Evolutionary conservation across 1,140 invertebrate genomes (phyloP).

Genomic region (Leucophenga varia): DNA sequence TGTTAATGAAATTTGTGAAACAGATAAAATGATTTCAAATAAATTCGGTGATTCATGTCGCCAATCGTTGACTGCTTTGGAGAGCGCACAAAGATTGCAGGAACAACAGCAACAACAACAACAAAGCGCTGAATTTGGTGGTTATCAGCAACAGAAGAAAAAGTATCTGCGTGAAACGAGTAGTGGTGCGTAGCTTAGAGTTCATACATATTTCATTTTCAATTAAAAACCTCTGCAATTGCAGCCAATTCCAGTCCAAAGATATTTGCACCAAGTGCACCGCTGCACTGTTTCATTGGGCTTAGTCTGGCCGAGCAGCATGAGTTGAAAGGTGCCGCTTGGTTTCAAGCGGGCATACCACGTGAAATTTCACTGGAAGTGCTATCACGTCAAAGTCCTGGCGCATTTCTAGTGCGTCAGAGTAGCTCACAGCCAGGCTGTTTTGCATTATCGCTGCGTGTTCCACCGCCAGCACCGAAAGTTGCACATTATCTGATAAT

Average conservation of each 20-base stretch:
- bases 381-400: conserved; percentile 85
- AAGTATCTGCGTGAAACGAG: conserved; percentile 53
- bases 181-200: conserved; percentile 45
- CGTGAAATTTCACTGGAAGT: conserved; percentile 93
- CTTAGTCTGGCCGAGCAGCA: conserved; percentile 74
- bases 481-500: conserved; percentile 96
- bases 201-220: too few relatives aligned
- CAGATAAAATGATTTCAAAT: conserved; percentile 58
- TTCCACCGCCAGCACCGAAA: conserved; percentile 87
- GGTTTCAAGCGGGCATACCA: conserved; percentile 95
- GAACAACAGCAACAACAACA: conserved; percentile 29
- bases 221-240: too few relatives aligned
- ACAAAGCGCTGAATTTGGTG: conserved; percentile 18
- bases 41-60: conserved; percentile 56
- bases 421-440: conserved; percentile 93
- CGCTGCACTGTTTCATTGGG: conserved; percentile 67
- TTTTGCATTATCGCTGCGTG: conserved; percentile 91
- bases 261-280: conserved; percentile 63
- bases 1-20: conserved; percentile 71
- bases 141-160: conserved; percentile 37
- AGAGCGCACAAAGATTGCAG: conserved; percentile 38
- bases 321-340: conserved; percentile 81
- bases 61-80: conserved; percentile 50
- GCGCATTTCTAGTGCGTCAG: conserved; percentile 92
- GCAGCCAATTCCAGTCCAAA: conserved; percentile 55